Percentiles rank a stretch among this genome's conserved stretches.
Evolutionary conservation across 2,797 vertebrate genomes (phyloP).

Genomic region (Okamejei kenojei): DNA sequence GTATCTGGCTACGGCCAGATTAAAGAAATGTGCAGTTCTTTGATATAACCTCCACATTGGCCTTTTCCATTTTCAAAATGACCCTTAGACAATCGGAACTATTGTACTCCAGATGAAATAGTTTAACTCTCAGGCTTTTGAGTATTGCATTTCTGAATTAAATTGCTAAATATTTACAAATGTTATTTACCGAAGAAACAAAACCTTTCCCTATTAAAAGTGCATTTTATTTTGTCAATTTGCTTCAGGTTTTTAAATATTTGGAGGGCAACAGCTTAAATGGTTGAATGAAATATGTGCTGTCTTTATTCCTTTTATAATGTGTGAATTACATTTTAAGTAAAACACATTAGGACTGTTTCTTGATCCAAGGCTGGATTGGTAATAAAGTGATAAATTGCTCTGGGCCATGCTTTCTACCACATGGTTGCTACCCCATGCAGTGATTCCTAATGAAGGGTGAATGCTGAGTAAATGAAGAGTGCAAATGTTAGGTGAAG

Average conservation of each 20-base stretch:
- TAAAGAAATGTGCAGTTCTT: constrained; percentile 38
- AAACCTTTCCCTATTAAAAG: not conserved
- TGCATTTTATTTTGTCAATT: constrained; percentile 10
- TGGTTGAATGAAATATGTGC: not conserved
- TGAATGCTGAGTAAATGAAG: no score
- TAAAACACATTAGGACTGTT: not conserved
- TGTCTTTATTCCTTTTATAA: not conserved
- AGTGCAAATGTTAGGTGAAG: not conserved
- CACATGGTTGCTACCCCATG: not conserved
- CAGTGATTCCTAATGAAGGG: not conserved
- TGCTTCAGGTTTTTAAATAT: not conserved
- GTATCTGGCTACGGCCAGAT: constrained; percentile 39
- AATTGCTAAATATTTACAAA: constrained; percentile 38
- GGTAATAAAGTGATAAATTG: not conserved
- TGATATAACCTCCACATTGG: constrained; percentile 35
- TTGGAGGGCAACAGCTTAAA: not conserved
- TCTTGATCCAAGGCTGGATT: not conserved
- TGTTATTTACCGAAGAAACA: constrained; percentile 35
- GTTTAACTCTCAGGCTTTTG: constrained; percentile 32
- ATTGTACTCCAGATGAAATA: constrained; percentile 36
- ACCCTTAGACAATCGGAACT: constrained; percentile 18
- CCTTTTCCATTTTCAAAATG: constrained; percentile 37
- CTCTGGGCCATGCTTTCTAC: not conserved
- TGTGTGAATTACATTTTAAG: not conserved
- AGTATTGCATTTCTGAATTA: constrained; percentile 31